Evolutionary conservation across 2,797 vertebrate genomes (phyloP).

Genomic region (Phrynocephalus vlangalii): DNA sequence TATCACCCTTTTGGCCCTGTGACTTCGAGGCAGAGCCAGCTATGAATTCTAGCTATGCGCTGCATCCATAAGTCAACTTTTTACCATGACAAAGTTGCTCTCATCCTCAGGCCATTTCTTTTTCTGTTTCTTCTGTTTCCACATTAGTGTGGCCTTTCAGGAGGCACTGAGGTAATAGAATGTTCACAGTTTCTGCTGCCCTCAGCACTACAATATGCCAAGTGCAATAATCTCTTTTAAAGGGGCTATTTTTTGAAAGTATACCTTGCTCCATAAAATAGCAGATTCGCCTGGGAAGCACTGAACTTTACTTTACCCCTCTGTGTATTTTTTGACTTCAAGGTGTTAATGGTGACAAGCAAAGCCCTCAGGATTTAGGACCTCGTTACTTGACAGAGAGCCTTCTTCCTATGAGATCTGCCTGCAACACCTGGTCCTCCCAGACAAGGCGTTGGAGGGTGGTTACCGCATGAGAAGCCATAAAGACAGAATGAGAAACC

Average conservation of each 20-base stretch:
- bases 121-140: slow-evolving; percentile 32
- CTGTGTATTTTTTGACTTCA: too few relatives aligned
- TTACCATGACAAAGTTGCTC: slow-evolving; percentile 11
- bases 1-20: slow-evolving; percentile 48
- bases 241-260: slow-evolving; percentile 12
- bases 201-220: neutral
- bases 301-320: neutral
- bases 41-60: slow-evolving; percentile 48
- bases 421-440: too few relatives aligned
- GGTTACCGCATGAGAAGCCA: too few relatives aligned
- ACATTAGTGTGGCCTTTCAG: slow-evolving; percentile 13
- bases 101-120: slow-evolving; percentile 11
- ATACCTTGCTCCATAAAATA: neutral
- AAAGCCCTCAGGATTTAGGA: too few relatives aligned
- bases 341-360: too few relatives aligned
- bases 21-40: neutral
- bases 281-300: slow-evolving; percentile 32
- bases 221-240: slow-evolving; percentile 9
- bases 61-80: slow-evolving; percentile 43
- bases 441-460: too few relatives aligned
- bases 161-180: slow-evolving; percentile 31
- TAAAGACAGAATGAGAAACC: too few relatives aligned
- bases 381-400: too few relatives aligned
- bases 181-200: neutral
- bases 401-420: too few relatives aligned